Evolutionary conservation across 1,140 invertebrate genomes (phyloP).

Genomic region (Acyrthosiphon pisum): DNA sequence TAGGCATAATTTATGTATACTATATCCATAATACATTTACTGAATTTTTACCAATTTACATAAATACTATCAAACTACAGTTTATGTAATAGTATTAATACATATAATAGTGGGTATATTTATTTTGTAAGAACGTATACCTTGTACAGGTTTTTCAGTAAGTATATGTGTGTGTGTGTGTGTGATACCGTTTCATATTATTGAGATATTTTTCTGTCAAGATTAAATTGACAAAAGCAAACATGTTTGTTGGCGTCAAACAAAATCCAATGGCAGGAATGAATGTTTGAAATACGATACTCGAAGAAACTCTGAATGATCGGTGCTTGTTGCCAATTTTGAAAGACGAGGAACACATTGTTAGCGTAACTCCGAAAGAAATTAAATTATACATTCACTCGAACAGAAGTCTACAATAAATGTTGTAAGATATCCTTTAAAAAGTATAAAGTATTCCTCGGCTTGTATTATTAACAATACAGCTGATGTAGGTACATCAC

Average conservation of each 20-base stretch:
- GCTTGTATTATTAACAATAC: background rate
- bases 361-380: background rate
- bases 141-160: background rate
- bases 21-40: background rate
- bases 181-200: background rate
- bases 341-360: background rate
- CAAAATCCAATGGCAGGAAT: background rate
- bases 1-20: too few relatives aligned
- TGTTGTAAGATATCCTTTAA: background rate
- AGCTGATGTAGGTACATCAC: background rate
- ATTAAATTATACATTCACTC: constrained; percentile 20
- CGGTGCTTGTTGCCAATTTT: background rate
- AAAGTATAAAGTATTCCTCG: background rate
- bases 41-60: background rate
- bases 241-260: background rate
- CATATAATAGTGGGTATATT: background rate
- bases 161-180: background rate
- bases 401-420: background rate
- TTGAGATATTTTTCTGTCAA: background rate
- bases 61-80: background rate
- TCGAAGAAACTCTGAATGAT: background rate
- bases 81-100: background rate
- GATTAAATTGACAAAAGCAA: constrained; percentile 25
- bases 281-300: constrained; percentile 19
- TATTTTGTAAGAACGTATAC: background rate